Percentiles rank a stretch among this genome's conserved stretches.
Conservation (phyloP, 2,888 invertebrate genomes). For the Caenorhabditis sp. region DNA sequence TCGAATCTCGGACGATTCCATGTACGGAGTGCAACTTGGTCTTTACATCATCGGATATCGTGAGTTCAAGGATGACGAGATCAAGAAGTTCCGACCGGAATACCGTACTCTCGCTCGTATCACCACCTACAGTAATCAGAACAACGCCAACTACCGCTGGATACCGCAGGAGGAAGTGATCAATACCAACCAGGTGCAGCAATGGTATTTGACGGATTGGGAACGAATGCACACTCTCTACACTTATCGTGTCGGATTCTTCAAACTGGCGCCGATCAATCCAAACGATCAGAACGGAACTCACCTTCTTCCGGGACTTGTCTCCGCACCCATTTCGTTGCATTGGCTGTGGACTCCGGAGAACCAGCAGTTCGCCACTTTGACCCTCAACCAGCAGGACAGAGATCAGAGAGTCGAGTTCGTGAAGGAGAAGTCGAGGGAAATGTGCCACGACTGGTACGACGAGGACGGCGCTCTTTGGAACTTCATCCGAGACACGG, state of each 20-base stretch:
- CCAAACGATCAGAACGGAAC: slow-evolving; percentile 73
- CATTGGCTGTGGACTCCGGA: slow-evolving; percentile 78
- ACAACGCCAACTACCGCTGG: slow-evolving; percentile 73
- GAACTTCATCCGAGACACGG: slow-evolving; percentile 78
- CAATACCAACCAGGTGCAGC: slow-evolving; percentile 75
- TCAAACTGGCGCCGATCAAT: slow-evolving; percentile 77
- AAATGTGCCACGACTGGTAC: slow-evolving; percentile 79
- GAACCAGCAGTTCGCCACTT: slow-evolving; percentile 65
- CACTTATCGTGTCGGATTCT: slow-evolving; percentile 77
- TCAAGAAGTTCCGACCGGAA: slow-evolving; percentile 78
- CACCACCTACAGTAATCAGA: slow-evolving; percentile 75
- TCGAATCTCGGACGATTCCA: slow-evolving; percentile 73
- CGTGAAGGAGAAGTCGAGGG: slow-evolving; percentile 73
- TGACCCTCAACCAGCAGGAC: slow-evolving; percentile 66
- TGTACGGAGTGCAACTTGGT: slow-evolving; percentile 77
- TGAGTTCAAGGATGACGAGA: slow-evolving; percentile 71
- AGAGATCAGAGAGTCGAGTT: slow-evolving; percentile 65
- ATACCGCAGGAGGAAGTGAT: slow-evolving; percentile 77
- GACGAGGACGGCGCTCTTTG: slow-evolving; percentile 78
- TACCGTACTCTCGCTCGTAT: slow-evolving; percentile 76
- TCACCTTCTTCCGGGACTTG: slow-evolving; percentile 72
- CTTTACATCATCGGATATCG: slow-evolving; percentile 78
- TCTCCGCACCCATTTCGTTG: slow-evolving; percentile 78
- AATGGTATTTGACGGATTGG: slow-evolving; percentile 78
- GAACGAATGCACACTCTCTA: slow-evolving; percentile 76